These are phyloP conservation scores for Heterocephalus glaber DNA, from an alignment of 2,113 vertebrate genomes.

Conservation along the genomic window DNA sequence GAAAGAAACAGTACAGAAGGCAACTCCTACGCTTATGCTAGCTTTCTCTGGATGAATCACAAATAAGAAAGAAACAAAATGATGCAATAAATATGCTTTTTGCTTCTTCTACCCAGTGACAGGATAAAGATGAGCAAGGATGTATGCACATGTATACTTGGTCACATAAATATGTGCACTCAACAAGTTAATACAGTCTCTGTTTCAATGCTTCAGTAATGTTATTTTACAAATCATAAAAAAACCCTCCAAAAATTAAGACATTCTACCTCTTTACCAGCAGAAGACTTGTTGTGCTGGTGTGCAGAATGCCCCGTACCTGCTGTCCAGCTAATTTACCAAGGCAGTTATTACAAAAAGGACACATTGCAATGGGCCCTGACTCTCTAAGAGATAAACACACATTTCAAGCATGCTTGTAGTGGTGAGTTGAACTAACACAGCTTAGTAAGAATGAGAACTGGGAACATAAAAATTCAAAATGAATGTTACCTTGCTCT, in stretches of 20 bases:
- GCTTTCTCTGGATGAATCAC: background rate
- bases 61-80: background rate
- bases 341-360: fast-evolving
- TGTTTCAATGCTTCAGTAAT: background rate
- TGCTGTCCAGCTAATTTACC: fast-evolving
- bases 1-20: background rate
- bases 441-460: fast-evolving
- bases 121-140: background rate
- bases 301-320: fast-evolving
- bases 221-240: background rate
- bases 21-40: fast-evolving
- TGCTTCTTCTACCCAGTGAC: background rate
- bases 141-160: background rate
- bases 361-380: fast-evolving
- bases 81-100: background rate
- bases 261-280: background rate
- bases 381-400: fast-evolving
- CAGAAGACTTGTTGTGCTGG: fast-evolving
- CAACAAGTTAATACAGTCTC: background rate
- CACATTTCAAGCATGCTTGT: fast-evolving
- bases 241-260: background rate
- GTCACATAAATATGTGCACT: background rate
- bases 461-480: fast-evolving
- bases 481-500: background rate
- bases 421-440: fast-evolving